Evolutionary conservation across 2,888 invertebrate genomes (phyloP).

Genomic region (Melieria picta): DNA sequence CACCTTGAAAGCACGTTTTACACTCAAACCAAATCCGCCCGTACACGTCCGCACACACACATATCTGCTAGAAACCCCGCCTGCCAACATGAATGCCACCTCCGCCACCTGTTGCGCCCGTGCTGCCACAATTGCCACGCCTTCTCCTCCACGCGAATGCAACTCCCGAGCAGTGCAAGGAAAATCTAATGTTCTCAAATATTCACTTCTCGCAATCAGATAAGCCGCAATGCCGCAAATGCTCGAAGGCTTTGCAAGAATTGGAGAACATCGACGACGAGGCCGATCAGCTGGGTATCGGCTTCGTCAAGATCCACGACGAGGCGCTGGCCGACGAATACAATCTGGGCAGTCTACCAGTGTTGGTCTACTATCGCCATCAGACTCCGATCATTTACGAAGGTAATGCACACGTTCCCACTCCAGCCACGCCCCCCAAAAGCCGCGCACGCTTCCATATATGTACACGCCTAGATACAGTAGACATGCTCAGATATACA

Average conservation of each 20-base stretch:
- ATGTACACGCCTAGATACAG: no score
- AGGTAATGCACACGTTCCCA: conserved; percentile 68
- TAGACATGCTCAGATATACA: conserved; percentile 1
- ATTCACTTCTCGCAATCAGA: conserved; percentile 68
- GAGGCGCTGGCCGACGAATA: conserved; percentile 91
- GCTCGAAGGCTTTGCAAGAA: conserved; percentile 88
- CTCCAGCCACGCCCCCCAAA: not conserved
- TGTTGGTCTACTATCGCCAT: conserved; percentile 91
- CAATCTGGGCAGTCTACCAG: conserved; percentile 87
- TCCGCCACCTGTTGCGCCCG: no score
- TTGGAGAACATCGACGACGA: conserved; percentile 95
- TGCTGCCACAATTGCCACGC: no score
- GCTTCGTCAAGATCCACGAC: conserved; percentile 94
- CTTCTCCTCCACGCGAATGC: no score
- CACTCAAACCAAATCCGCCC: no score
- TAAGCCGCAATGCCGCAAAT: conserved; percentile 92
- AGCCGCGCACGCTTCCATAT: not conserved
- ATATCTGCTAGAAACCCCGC: not conserved
- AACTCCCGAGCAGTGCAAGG: no score
- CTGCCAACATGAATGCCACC: no score
- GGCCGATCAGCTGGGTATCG: conserved; percentile 92
- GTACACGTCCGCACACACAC: not conserved
- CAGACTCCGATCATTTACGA: conserved; percentile 95
- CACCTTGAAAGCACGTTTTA: no score
- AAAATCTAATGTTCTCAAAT: no score